A percentile compares a stretch with the other conserved stretches of the same genome.
Conservation (phyloP, 2,797 vertebrate genomes). For the Rhabdomys pumilio region DNA sequence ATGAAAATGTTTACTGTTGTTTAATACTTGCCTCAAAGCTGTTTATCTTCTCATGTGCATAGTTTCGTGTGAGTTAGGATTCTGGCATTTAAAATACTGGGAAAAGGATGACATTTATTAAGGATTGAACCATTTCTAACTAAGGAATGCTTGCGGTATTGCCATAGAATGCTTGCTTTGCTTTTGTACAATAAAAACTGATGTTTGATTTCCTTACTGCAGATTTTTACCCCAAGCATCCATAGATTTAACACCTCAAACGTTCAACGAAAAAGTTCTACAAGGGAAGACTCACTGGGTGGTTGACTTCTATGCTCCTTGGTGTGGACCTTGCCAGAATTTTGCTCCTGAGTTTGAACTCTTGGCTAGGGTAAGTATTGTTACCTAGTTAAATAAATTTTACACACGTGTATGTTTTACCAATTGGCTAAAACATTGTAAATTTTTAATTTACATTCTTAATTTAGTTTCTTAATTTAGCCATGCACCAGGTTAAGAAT, state of each 20-base stretch:
- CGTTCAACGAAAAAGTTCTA: conserved; percentile 94
- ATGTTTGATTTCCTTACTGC: conserved; percentile 68
- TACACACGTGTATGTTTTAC: not conserved
- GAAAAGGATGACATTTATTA: conserved; percentile 44
- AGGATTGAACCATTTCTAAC: conserved; percentile 52
- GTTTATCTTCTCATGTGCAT: not conserved
- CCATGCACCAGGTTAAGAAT: not conserved
- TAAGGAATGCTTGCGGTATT: conserved; percentile 15
- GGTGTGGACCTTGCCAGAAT: conserved; percentile 98
- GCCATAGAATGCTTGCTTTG: conserved; percentile 51
- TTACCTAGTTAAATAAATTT: not conserved
- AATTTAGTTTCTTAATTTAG: not conserved
- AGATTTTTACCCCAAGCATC: conserved; percentile 94
- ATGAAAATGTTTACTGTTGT: not conserved
- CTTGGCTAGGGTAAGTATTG: conserved; percentile 93
- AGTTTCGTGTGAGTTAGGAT: conserved; percentile 44
- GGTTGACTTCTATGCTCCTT: conserved; percentile 97
- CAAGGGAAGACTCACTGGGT: conserved; percentile 96
- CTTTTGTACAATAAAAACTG: conserved; percentile 55
- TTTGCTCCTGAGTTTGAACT: conserved; percentile 98
- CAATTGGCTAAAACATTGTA: conserved; percentile 53
- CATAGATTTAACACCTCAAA: conserved; percentile 94
- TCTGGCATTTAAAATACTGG: conserved; percentile 32
- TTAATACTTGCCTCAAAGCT: not conserved
- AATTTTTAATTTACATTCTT: conserved; percentile 28